phyloP scores from a whole-genome alignment of 2,113 vertebrate genomes.

The Serilophus lunatus region DNA sequence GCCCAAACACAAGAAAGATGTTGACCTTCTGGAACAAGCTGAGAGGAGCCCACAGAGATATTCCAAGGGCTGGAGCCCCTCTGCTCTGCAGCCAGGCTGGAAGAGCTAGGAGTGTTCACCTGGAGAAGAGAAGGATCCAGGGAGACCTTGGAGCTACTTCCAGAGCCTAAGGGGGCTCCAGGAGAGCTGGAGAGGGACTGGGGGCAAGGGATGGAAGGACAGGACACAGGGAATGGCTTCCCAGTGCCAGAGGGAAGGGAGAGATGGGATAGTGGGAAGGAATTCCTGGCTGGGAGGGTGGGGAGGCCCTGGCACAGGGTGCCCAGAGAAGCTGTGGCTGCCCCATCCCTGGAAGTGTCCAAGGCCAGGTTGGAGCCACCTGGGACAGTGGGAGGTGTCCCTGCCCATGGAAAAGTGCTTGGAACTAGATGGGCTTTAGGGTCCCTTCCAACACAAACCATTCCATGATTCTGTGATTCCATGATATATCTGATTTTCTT shows the following conservation, averaged over 20 bases:
- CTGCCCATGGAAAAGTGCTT: neutral
- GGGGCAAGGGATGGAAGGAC: neutral
- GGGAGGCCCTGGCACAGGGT: neutral
- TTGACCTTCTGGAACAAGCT: neutral
- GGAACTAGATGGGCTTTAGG: neutral
- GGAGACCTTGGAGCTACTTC: fast-evolving
- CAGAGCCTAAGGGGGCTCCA: neutral
- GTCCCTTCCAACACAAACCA: neutral
- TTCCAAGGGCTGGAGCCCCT: neutral
- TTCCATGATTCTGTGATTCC: neutral
- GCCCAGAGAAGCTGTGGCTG: too few relatives aligned
- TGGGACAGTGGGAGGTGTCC: neutral
- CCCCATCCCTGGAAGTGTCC: too few relatives aligned
- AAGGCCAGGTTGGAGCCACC: too few relatives aligned
- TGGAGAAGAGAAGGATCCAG: fast-evolving
- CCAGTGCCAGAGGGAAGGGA: fast-evolving
- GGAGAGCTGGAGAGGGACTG: too few relatives aligned
- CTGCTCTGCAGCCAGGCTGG: neutral
- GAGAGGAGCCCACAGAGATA: fast-evolving
- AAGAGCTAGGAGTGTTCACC: neutral
- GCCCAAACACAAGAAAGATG: neutral
- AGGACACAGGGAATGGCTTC: neutral
- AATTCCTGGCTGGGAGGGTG: fast-evolving
- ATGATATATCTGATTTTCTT: neutral
- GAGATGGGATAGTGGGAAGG: neutral